Base-by-base conservation (phyloP, 2,113 vertebrate species). In the Chloropsis hardwickii region DNA sequence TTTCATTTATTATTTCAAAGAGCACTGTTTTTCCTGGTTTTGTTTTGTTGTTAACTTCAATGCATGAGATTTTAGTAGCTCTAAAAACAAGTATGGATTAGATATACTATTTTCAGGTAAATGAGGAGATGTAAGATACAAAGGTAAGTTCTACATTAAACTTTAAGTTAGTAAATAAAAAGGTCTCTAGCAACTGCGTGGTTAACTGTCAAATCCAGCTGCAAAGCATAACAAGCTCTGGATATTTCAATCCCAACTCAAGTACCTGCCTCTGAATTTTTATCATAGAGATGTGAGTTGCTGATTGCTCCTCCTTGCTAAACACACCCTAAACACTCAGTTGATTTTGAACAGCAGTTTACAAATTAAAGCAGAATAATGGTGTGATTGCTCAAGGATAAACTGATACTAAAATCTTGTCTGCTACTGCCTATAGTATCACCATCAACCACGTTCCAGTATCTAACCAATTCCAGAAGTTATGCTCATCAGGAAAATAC, bases 1-100 rank as follows among this genome's bases (percentile, higher is more conserved):
- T 37, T 37, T 37, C 57, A n/a, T 78, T 51, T 88, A 62, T 94
- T 77, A 64, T 95, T 92, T 76, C 78, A 47, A 67, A 51, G 14
- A 58, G 16, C 6, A 12, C 45, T 92, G 24, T 11, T 72, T 50
- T 79, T 19, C 11, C 18, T 4, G 0, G 8, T 37, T 77, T 70
- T 53, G 13, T 53, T 85, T 54, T 56, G 24, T 67, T 86, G 22
- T 39, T n/a, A 73, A 42, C 14, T 64, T 37, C 9, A 39, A 70
- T 56, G 15, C 17, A 10, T 66, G 53, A 50, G 10, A 24, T 86
- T 91, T 37, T 11, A 39, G 13, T 58, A 74, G 44, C 51, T 72
- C 31, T 45, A 10, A 35, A 67, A 58, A 20, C 51, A 14, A 58
- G 12, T 17, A 37, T 0, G 0, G 28, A 50, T 7, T 21, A 56